phyloP scores from a whole-genome alignment of 2,888 invertebrate species.

The Pollenia angustigena region DNA sequence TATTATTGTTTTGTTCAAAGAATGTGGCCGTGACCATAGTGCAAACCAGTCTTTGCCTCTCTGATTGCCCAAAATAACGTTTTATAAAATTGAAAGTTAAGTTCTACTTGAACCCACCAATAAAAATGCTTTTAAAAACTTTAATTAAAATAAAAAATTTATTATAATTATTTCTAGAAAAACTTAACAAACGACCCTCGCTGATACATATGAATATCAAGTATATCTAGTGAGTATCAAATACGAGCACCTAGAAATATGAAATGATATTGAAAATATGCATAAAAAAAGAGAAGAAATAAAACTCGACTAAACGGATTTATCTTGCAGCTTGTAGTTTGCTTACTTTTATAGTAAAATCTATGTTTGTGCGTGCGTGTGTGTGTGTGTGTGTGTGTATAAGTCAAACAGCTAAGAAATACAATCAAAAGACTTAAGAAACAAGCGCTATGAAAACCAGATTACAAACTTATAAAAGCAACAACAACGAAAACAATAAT shows the following conservation, averaged over 20 bases:
- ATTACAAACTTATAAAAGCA: slow-evolving; percentile 47
- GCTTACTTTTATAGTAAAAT: background rate
- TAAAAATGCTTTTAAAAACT: no score
- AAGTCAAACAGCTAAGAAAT: slow-evolving; percentile 16
- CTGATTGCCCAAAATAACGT: no score
- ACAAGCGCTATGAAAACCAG: slow-evolving; percentile 53
- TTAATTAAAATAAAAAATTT: no score
- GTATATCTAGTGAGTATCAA: slow-evolving; percentile 16
- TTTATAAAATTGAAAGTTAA: no score
- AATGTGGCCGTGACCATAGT: no score
- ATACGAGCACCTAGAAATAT: slow-evolving; percentile 51
- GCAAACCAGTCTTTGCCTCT: no score
- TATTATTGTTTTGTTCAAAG: no score
- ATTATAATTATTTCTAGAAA: background rate
- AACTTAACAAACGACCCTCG: background rate
- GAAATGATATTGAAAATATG: slow-evolving; percentile 65
- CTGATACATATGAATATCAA: background rate
- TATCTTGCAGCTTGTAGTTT: slow-evolving; percentile 19
- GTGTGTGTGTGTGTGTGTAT: background rate
- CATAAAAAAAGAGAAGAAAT: slow-evolving; percentile 21
- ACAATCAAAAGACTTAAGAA: slow-evolving; percentile 63
- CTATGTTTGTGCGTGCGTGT: background rate
- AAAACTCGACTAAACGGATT: slow-evolving; percentile 54
- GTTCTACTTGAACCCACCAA: no score
- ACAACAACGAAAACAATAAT: slow-evolving; percentile 1